These are phyloP conservation scores for Drosophila insularis DNA, from an alignment of 1,140 invertebrate species.

Conservation along the genomic window DNA sequence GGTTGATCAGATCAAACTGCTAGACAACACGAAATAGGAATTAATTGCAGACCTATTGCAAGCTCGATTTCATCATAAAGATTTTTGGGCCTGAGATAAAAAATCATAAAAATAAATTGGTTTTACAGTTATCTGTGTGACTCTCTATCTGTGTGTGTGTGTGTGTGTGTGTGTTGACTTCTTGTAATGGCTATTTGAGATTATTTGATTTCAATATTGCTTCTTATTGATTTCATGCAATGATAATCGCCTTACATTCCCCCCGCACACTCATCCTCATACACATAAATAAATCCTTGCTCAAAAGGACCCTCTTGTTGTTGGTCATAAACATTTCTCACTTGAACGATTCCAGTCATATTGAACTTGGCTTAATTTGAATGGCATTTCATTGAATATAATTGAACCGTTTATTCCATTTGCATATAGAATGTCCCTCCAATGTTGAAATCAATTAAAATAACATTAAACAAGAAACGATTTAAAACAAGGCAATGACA, in stretches of 20 bases:
- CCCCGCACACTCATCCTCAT: no score
- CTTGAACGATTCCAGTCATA: conserved; percentile 20
- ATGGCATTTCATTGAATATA: conserved; percentile 3
- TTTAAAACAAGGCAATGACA: not conserved
- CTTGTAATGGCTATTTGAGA: conserved; percentile 27
- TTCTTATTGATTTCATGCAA: conserved; percentile 54
- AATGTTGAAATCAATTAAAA: not conserved
- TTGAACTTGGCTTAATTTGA: not conserved
- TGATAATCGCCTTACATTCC: conserved; percentile 43
- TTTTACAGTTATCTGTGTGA: conserved; percentile 41
- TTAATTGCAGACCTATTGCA: conserved; percentile 49
- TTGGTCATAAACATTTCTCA: conserved; percentile 34
- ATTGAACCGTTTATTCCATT: not conserved
- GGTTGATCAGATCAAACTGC: conserved; percentile 48
- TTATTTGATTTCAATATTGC: conserved; percentile 53
- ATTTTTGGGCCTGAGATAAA: conserved; percentile 53
- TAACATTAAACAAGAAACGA: not conserved
- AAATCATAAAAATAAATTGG: conserved; percentile 74
- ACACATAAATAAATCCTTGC: not conserved
- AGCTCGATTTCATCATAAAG: conserved; percentile 71
- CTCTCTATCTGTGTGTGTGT: not conserved
- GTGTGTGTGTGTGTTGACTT: not conserved
- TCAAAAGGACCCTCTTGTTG: not conserved
- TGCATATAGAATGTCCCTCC: not conserved
- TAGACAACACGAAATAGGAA: conserved; percentile 33